phyloP scores from a whole-genome alignment of 2,113 vertebrate species.

The Scomber colias region DNA sequence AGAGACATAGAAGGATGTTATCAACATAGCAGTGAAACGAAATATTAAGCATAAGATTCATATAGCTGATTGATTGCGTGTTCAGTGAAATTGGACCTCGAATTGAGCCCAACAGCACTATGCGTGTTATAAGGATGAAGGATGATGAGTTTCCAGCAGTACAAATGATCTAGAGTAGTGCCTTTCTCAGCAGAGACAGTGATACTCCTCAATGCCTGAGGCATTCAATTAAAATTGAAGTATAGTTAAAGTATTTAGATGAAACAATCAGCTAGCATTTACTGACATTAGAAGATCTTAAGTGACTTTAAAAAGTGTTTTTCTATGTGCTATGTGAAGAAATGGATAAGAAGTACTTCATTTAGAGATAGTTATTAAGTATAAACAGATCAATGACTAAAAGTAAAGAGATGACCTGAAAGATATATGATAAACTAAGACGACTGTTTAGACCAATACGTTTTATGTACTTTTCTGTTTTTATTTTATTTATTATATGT shows the following conservation, averaged over 20 bases:
- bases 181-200: no score
- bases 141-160: conserved; percentile 4
- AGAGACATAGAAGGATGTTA: no score
- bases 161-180: conserved; percentile 10
- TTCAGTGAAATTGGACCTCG: neutral
- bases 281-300: neutral
- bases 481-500: no score
- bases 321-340: neutral
- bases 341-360: neutral
- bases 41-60: neutral
- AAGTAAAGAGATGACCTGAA: neutral
- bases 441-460: neutral
- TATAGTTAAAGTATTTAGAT: neutral
- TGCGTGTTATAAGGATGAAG: conserved; percentile 1
- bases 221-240: conserved; percentile 1
- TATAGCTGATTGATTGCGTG: conserved; percentile 3
- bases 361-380: neutral
- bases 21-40: conserved; percentile 9
- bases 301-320: neutral
- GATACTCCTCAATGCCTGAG: neutral
- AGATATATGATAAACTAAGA: neutral
- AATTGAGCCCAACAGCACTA: conserved; percentile 15
- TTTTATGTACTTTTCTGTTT: no score
- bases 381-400: neutral
- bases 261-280: neutral